Base-by-base conservation (phyloP, 2,888 invertebrate species). In the Plutella xylostella region DNA sequence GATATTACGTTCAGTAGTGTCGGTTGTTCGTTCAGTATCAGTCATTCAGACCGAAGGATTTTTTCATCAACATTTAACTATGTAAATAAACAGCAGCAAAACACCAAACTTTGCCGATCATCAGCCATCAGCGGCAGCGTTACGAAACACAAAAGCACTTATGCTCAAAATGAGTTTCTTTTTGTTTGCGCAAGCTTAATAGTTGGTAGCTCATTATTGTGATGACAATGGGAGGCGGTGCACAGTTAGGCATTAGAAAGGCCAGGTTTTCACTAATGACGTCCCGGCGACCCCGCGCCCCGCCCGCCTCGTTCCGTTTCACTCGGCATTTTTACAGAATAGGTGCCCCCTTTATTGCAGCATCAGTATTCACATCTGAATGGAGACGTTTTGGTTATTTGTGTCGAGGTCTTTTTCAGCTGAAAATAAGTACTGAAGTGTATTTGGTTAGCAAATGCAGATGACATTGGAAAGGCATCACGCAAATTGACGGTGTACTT, bases 191-290 rank as follows among this genome's bases (percentile, higher is more conserved):
- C 51, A 48, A 55, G 65, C 64, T 70, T 66, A 72, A 75, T 78
- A 74, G 76, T 73, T 76, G 72, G 74, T 76, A 70, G 71, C 74
- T 80, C 79, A 78, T 80, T 80, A 79, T 70, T 67, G 60, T 61
- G 57, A 59, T 55, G 69, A 80, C 78, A 80, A 79, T 78, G 68
- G 74, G 63, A 62, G 72, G 75, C 72, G 72, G 72, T 56, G 63
- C 70, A 60, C 76, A 68, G 73, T 78, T 79, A 78, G 77, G 77
- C 77, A 79, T 79, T 82, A 82, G 80, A 80, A 79, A 79, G 77
- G 75, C 69, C 63, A 57, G 61, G 68, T 67, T 64, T 67, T 72
- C 77, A 67, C 76, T 82, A 82, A 82, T 80, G 80, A 80, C 76
- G 71, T 74, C 78, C 73, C 42, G 22, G 17, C 70, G n/a, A n/a